phyloP scores from a whole-genome alignment of 92 coral and sea anemone genomes.

The Porites divaricata region DNA sequence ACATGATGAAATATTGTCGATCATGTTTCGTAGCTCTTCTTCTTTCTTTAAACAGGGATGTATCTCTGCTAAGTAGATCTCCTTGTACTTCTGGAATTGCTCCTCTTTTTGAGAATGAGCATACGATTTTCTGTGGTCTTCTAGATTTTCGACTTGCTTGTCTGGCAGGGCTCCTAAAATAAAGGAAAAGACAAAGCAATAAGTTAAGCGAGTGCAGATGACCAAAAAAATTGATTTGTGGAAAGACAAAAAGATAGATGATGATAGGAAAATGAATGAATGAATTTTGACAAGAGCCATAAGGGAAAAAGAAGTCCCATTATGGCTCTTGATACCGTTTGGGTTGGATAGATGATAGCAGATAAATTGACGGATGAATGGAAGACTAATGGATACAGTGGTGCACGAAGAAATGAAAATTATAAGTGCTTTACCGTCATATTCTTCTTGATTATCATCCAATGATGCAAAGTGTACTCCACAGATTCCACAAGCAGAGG shows the following conservation, averaged over 20 bases:
- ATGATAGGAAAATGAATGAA: neutral
- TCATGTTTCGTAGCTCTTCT: neutral
- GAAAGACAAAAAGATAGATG: too few species aligned
- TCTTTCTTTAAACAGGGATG: slow-evolving; percentile 29
- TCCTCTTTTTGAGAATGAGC: slow-evolving; percentile 34
- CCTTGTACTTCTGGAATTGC: slow-evolving; percentile 47
- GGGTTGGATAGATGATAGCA: too few species aligned
- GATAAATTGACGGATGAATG: too few species aligned
- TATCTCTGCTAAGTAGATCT: slow-evolving; percentile 25
- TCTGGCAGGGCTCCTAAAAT: neutral
- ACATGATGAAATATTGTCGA: slow-evolving; percentile 1
- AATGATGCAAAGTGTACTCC: slow-evolving; percentile 38
- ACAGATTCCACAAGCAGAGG: slow-evolving; percentile 80
- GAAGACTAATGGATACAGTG: too few species aligned
- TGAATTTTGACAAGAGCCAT: too few species aligned
- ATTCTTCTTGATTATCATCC: slow-evolving; percentile 3
- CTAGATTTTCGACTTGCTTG: neutral
- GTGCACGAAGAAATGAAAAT: neutral
- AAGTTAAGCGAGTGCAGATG: too few species aligned
- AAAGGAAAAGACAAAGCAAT: too few species aligned
- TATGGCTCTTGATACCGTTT: too few species aligned
- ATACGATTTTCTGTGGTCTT: slow-evolving; percentile 5
- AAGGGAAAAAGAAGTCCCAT: too few species aligned
- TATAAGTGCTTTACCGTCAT: neutral
- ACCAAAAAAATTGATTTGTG: too few species aligned